Conservation (phyloP, 1,140 invertebrate genomes). For the Drosophila parvula region DNA sequence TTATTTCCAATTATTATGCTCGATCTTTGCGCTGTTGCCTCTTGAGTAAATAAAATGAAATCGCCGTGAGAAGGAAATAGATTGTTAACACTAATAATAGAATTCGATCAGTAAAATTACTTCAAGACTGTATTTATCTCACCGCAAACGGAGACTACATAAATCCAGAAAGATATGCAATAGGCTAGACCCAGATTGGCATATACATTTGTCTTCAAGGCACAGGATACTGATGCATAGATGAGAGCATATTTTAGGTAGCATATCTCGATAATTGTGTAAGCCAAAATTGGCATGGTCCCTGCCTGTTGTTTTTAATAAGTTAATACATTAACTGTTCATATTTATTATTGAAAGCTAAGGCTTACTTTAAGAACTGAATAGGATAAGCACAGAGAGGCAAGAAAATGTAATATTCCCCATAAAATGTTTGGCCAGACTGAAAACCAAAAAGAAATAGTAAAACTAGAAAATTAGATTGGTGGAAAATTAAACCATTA, state of each 20-base stretch:
- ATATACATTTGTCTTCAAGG: background rate
- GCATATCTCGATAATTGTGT: background rate
- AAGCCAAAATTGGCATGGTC: background rate
- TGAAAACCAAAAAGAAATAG: background rate
- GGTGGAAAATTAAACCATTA: background rate
- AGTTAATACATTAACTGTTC: too few relatives aligned
- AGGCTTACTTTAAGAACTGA: conserved; percentile 12
- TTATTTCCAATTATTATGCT: background rate
- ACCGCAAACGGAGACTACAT: background rate
- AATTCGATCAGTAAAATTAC: background rate
- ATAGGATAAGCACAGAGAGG: conserved; percentile 4
- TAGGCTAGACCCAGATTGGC: background rate
- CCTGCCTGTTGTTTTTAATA: background rate
- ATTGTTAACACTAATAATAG: background rate
- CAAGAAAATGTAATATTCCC: conserved; percentile 10
- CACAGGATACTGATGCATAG: background rate
- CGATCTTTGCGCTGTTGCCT: background rate
- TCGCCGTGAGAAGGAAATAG: conserved; percentile 3
- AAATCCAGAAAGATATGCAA: conserved; percentile 5
- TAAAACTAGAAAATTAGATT: too few relatives aligned
- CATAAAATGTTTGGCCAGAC: conserved; percentile 16
- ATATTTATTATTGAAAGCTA: background rate
- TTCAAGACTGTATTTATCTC: background rate
- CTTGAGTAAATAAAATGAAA: conserved; percentile 1
- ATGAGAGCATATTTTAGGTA: background rate